Percentiles rank a stretch among this genome's conserved stretches.
Conservation (phyloP, 2,888 invertebrate genomes). For the Melieria omissa region DNA sequence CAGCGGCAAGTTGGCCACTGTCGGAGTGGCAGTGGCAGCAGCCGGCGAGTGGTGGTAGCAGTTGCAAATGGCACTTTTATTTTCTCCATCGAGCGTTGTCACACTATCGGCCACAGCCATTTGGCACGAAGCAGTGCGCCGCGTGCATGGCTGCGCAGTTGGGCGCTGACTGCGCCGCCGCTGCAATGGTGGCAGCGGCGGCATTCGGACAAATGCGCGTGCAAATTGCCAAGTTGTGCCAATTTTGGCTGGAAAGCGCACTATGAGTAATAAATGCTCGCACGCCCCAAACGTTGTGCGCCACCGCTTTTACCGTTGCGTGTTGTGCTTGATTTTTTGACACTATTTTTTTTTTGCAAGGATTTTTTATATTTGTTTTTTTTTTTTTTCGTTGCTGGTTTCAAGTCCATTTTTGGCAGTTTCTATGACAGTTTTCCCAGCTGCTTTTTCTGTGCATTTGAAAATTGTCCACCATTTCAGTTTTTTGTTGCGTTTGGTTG, state of each 20-base stretch:
- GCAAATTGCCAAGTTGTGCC: slow-evolving; percentile 42
- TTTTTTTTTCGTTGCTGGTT: background rate
- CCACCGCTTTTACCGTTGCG: background rate
- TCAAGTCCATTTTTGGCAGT: background rate
- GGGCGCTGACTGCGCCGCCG: background rate
- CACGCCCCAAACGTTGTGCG: background rate
- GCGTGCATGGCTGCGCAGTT: background rate
- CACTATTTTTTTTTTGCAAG: background rate
- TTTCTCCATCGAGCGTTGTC: background rate
- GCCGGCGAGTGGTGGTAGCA: background rate
- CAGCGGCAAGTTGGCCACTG: background rate
- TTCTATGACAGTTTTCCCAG: background rate
- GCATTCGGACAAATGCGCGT: slow-evolving; percentile 34
- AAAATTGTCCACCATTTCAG: too few relatives aligned
- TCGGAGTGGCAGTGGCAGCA: background rate
- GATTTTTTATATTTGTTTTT: background rate
- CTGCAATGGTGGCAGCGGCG: background rate
- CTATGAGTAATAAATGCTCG: slow-evolving; percentile 16
- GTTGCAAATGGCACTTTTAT: slow-evolving; percentile 4
- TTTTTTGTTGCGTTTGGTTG: too few relatives aligned
- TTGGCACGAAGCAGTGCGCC: background rate
- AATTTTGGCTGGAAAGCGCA: slow-evolving; percentile 27
- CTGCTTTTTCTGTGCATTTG: too few relatives aligned
- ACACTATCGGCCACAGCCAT: background rate
- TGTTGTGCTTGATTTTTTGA: background rate